phyloP scores from a whole-genome alignment of 2,113 vertebrate species.

The Struthidea cinerea region DNA sequence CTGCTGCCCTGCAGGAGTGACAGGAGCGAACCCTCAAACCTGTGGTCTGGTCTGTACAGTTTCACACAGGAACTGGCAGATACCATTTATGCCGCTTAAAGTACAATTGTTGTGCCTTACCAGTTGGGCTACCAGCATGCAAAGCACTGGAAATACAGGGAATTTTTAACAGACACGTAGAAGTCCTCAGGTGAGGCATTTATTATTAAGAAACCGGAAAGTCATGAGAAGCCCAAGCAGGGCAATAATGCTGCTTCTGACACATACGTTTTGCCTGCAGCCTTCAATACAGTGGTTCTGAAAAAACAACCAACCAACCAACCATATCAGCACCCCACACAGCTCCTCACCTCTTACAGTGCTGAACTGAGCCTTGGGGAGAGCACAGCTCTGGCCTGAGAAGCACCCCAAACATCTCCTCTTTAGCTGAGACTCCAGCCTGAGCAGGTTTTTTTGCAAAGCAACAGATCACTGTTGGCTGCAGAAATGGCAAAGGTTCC shows the following conservation, averaged over 20 bases:
- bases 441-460: not conserved
- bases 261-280: not conserved
- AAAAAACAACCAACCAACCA: not conserved
- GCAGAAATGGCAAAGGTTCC: not conserved
- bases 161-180: not conserved
- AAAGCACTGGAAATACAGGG: not conserved
- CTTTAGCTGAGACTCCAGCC: not conserved
- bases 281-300: not conserved
- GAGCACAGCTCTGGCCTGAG: not conserved
- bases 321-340: not conserved
- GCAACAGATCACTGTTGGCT: not conserved
- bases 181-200: not conserved
- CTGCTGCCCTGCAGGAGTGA: not conserved
- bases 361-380: not conserved
- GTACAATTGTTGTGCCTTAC: not conserved
- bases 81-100: not conserved
- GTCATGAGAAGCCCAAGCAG: not conserved
- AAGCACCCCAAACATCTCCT: not conserved
- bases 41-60: not conserved
- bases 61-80: not conserved
- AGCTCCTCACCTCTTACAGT: not conserved
- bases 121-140: not conserved
- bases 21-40: not conserved
- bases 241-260: not conserved
- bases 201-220: not conserved